Evolutionary conservation across 2,797 vertebrate species (phyloP).

Genomic region (Leptoclinus maculatus): DNA sequence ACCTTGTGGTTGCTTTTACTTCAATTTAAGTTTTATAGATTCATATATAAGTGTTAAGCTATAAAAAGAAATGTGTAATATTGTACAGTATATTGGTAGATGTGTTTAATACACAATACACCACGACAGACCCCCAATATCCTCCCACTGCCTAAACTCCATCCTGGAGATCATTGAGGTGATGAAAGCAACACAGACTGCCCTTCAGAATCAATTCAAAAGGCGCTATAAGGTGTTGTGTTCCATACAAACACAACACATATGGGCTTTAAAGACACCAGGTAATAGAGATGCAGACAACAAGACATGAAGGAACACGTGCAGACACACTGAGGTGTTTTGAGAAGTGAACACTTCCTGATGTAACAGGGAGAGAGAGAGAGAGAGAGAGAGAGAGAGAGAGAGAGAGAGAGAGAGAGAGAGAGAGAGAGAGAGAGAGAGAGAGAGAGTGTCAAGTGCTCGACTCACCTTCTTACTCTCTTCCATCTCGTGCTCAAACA

Average conservation of each 20-base stretch:
- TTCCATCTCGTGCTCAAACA: constrained; percentile 95
- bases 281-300: constrained; percentile 32
- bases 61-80: no score
- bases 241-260: neutral
- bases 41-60: neutral
- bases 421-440: no score
- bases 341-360: constrained; percentile 50
- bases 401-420: no score
- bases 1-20: neutral
- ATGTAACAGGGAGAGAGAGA: constrained; percentile 49
- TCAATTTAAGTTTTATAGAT: neutral
- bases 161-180: neutral
- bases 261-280: constrained; percentile 25
- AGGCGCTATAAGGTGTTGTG: neutral
- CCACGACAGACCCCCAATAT: neutral
- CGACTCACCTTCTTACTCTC: constrained; percentile 91
- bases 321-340: constrained; percentile 26
- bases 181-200: neutral
- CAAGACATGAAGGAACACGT: constrained; percentile 34
- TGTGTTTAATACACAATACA: neutral
- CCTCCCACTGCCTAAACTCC: neutral
- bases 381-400: no score
- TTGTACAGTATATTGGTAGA: neutral
- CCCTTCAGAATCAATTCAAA: neutral
- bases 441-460: constrained; percentile 10